Percentiles rank a stretch among this genome's conserved stretches.
Evolutionary conservation across 2,797 vertebrate species (phyloP).

Genomic region (Rousettus madagascariensis): DNA sequence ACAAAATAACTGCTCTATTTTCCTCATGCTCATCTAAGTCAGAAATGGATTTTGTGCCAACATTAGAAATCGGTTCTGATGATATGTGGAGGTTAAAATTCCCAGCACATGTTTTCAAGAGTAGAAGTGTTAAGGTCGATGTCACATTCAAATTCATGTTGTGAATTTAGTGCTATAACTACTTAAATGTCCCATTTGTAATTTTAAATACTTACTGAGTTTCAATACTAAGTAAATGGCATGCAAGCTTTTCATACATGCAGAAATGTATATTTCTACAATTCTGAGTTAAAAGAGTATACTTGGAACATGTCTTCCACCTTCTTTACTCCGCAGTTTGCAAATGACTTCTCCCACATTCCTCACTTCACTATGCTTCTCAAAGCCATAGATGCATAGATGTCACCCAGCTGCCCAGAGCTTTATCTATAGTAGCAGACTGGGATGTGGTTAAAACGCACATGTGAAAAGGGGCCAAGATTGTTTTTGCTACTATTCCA

Average conservation of each 20-base stretch:
- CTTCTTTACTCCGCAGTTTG: background rate
- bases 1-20: conserved; percentile 13
- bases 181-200: background rate
- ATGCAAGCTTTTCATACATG: background rate
- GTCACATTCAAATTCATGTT: background rate
- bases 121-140: background rate
- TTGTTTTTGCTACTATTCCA: background rate
- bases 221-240: background rate
- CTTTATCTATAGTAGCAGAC: background rate
- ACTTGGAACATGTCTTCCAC: background rate
- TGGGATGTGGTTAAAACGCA: background rate
- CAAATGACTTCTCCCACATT: background rate
- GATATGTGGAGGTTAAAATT: background rate
- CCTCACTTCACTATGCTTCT: background rate
- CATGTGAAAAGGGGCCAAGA: background rate
- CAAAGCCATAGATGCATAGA: background rate
- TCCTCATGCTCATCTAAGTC: background rate
- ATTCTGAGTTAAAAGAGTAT: background rate
- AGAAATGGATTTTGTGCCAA: conserved; percentile 42
- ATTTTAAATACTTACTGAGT: background rate
- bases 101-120: conserved; percentile 9
- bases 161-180: background rate
- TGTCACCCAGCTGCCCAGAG: background rate
- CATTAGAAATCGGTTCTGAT: conserved; percentile 20
- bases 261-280: background rate